Base-by-base conservation (phyloP, 2,888 invertebrate genomes). In the Matsumyia berberina region DNA sequence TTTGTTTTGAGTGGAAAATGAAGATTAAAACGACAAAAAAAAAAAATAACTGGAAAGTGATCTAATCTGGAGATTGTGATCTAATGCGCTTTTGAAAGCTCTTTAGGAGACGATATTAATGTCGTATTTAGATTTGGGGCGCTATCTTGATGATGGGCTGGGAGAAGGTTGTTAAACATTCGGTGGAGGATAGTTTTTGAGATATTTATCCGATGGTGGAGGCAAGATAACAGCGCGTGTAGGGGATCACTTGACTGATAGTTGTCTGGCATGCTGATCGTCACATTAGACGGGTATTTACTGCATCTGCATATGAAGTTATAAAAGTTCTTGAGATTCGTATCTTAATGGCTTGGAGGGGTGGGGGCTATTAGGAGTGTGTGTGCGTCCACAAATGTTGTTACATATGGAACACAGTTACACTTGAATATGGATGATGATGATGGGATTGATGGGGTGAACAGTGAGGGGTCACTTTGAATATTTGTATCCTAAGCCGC, bases 351-450 rank as follows among this genome's bases (percentile, higher is more conserved):
- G 29, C 11, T 15, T 62, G 24, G 24, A 3, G 1, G 57, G 44
- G 24, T 24, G 1, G 57, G 44, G 49, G 66, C 37, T 67, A 49
- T 72, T 67, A 51, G 53, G 46, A 78, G 44, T 77, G 60, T 82
- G 60, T 82, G 24, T 4, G 82, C 77, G 31, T 72, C 66, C 66
- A 82, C 51, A 77, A 82, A 82, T 82, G 77, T 77, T 72, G 77
- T 78, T 77, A 77, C 53, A 82, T 82, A 58, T 82, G 66, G 72
- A 77, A 82, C 82, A 78, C 72, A 82, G 77, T 77, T 66, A 82
- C 51, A 66, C 51, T 33, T 53, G 72, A 58, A 77, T 82, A 72
- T 77, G 72, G n/a, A n/a, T 24, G 60, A 77, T 55, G 62, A 77
- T 77, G 69, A 69, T 70, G 35, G 29, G 24, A 81, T 66, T 58